phyloP scores from a whole-genome alignment of 1,140 invertebrate species.

The Halictus rubicundus region DNA sequence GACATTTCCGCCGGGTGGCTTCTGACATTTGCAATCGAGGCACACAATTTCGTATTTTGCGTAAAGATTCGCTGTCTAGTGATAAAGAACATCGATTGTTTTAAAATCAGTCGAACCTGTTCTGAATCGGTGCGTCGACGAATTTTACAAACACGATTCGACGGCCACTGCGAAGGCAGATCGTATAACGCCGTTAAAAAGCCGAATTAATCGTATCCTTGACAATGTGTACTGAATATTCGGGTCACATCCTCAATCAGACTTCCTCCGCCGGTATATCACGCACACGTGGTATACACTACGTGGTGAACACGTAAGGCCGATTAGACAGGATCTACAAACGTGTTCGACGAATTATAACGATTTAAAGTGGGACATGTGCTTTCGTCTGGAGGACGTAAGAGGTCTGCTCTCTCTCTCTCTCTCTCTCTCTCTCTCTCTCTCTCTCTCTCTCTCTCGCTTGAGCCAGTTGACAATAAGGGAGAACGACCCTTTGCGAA shows the following conservation, averaged over 20 bases:
- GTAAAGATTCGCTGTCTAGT: too few species aligned
- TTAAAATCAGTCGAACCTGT: too few species aligned
- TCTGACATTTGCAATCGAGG: too few species aligned
- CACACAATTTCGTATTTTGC: too few species aligned
- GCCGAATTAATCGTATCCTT: constrained; percentile 19
- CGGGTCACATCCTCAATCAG: constrained; percentile 42
- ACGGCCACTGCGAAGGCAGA: neutral
- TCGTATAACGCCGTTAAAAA: neutral
- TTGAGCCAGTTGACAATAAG: constrained; percentile 74
- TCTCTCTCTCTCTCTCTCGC: neutral
- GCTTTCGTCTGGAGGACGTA: constrained; percentile 45
- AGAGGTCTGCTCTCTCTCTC: constrained; percentile 30
- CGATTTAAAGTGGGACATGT: constrained; percentile 73
- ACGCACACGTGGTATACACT: constrained; percentile 1
- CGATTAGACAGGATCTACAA: constrained; percentile 58
- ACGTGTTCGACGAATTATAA: constrained; percentile 65
- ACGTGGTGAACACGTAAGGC: neutral
- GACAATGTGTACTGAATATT: constrained; percentile 39
- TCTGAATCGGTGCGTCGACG: too few species aligned
- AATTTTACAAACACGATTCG: neutral
- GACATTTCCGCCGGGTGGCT: too few species aligned
- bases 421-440: constrained; percentile 18
- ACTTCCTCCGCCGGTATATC: constrained; percentile 42
- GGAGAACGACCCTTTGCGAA: constrained; percentile 66
- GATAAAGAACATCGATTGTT: too few species aligned